A percentile compares a stretch with the other conserved stretches of the same genome.
phyloP scores from a whole-genome alignment of 30 jellyfish, hydroid and myxozoan species.

The Euphysa ruthae region DNA sequence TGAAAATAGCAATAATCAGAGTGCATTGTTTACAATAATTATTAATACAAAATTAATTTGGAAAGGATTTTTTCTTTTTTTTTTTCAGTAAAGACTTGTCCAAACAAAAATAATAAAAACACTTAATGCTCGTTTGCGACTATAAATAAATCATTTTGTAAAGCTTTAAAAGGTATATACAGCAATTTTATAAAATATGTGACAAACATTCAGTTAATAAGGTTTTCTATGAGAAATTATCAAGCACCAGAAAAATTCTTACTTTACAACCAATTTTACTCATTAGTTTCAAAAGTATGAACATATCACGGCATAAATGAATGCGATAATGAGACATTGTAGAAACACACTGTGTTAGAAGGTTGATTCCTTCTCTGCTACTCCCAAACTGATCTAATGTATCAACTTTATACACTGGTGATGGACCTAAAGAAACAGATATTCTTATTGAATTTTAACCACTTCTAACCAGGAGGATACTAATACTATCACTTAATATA shows the following conservation, averaged over 20 bases:
- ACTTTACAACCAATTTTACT: constrained; percentile 43
- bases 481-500: no score
- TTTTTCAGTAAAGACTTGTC: no score
- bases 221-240: not conserved
- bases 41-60: no score
- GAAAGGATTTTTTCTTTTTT: no score
- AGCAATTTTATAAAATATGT: not conserved
- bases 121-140: no score
- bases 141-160: no score
- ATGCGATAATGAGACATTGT: constrained; percentile 25
- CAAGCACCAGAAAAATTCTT: not conserved
- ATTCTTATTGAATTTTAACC: not conserved
- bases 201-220: not conserved
- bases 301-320: constrained; percentile 67
- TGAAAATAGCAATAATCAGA: no score
- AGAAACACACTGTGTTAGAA: constrained; percentile 1
- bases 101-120: no score
- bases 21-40: no score
- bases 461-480: no score
- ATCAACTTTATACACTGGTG: not conserved
- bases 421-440: not conserved
- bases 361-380: constrained; percentile 20
- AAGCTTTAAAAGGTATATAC: no score
- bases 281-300: constrained; percentile 35
- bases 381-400: not conserved